phyloP scores from a whole-genome alignment of 2,888 invertebrate genomes.

The Drosophila niveifrons region DNA sequence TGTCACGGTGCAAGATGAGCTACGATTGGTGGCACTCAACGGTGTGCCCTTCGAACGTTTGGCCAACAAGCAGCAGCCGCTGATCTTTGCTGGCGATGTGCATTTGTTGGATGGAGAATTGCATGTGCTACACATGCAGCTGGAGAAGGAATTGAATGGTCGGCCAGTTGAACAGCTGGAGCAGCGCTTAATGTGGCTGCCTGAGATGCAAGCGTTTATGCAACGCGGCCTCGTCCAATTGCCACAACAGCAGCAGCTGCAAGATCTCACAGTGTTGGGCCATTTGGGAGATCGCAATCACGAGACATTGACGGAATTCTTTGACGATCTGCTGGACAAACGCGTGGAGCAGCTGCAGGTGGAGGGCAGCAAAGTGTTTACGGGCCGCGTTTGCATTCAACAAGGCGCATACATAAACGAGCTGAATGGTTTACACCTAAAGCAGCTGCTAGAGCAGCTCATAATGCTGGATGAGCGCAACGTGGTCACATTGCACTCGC shows the following conservation, averaged over 20 bases:
- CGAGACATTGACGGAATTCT: slow-evolving; percentile 69
- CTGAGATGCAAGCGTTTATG: slow-evolving; percentile 62
- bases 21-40: slow-evolving; percentile 84
- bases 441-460: slow-evolving; percentile 83
- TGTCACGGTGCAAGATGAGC: slow-evolving; percentile 77
- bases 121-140: slow-evolving; percentile 52
- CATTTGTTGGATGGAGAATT: slow-evolving; percentile 67
- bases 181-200: slow-evolving; percentile 70
- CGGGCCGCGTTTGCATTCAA: slow-evolving; percentile 76
- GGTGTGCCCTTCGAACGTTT: slow-evolving; percentile 83
- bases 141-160: slow-evolving; percentile 76
- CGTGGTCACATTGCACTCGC: slow-evolving; percentile 65
- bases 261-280: slow-evolving; percentile 74
- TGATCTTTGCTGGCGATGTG: slow-evolving; percentile 70
- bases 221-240: slow-evolving; percentile 73
- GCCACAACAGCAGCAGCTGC: slow-evolving; percentile 41
- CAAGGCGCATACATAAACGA: slow-evolving; percentile 81
- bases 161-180: slow-evolving; percentile 42
- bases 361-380: slow-evolving; percentile 79
- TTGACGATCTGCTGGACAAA: slow-evolving; percentile 79
- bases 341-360: slow-evolving; percentile 57
- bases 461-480: slow-evolving; percentile 82
- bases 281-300: slow-evolving; percentile 65
- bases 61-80: slow-evolving; percentile 80
- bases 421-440: slow-evolving; percentile 82